Conservation (phyloP, 2,113 vertebrate genomes). For the Saccopteryx leptura region DNA sequence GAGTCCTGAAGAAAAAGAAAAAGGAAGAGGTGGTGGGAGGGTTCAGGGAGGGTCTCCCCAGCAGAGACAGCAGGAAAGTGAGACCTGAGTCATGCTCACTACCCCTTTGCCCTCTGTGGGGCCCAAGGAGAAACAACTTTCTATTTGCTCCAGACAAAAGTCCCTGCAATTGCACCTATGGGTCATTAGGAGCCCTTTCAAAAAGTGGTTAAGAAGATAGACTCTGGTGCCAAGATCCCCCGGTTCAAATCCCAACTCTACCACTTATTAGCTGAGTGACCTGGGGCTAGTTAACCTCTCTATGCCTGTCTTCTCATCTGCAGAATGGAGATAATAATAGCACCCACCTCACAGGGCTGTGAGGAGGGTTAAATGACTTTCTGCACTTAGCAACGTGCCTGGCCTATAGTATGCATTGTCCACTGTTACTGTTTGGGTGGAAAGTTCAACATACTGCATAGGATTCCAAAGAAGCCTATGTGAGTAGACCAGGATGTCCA, state of each 20-base stretch:
- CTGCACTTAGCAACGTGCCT: background rate
- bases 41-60: fast-evolving
- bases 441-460: background rate
- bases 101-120: background rate
- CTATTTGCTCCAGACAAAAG: background rate
- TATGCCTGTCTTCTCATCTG: background rate
- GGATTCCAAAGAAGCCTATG: background rate
- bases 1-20: background rate
- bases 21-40: background rate
- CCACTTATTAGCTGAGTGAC: background rate
- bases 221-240: too few species aligned
- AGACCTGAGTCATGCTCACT: too few species aligned
- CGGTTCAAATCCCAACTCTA: background rate
- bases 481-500: background rate
- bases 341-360: background rate
- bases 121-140: fast-evolving
- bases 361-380: background rate
- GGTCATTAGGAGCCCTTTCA: background rate
- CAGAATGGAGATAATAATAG: too few species aligned
- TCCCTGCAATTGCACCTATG: background rate
- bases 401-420: background rate
- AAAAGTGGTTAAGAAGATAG: background rate
- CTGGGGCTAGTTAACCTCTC: background rate
- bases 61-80: background rate
- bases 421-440: background rate